Conservation (phyloP, 2,888 invertebrate genomes). For the Amiota mariae region DNA sequence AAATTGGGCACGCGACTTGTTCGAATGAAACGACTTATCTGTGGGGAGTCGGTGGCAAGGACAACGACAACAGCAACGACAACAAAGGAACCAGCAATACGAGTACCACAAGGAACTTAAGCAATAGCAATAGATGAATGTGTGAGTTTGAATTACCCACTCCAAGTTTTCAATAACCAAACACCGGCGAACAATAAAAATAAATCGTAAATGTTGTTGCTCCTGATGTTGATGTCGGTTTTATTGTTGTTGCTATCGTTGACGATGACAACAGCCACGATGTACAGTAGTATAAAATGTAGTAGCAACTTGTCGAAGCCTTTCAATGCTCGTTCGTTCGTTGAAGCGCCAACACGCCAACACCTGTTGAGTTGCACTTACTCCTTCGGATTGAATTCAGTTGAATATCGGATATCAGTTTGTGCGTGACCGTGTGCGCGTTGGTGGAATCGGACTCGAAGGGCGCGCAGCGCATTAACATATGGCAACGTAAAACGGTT, state of each 20-base stretch:
- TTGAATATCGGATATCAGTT: slow-evolving; percentile 4
- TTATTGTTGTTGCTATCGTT: slow-evolving; percentile 1
- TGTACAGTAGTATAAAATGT: slow-evolving; percentile 51
- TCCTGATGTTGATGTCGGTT: background rate
- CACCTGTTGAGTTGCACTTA: slow-evolving; percentile 68
- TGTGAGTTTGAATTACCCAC: background rate
- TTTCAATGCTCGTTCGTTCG: slow-evolving; percentile 69
- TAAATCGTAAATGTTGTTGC: slow-evolving; percentile 29
- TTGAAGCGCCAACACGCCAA: slow-evolving; percentile 68
- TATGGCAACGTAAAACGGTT: slow-evolving; percentile 53
- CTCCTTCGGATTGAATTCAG: background rate
- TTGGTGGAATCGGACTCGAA: background rate
- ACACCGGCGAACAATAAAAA: slow-evolving; percentile 16
- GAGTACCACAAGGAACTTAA: background rate
- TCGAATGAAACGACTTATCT: background rate
- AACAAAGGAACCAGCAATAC: background rate
- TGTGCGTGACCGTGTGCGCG: slow-evolving; percentile 8
- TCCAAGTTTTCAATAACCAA: background rate
- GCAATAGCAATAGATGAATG: background rate
- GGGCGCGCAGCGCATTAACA: slow-evolving; percentile 37
- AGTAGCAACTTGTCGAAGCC: slow-evolving; percentile 59
- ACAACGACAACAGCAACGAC: slow-evolving; percentile 4
- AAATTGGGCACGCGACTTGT: slow-evolving; percentile 16
- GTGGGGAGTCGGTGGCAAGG: background rate
- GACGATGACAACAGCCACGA: background rate